phyloP scores from a whole-genome alignment of 64 coral and sea anemone genomes.

The Orbicella faveolata region DNA sequence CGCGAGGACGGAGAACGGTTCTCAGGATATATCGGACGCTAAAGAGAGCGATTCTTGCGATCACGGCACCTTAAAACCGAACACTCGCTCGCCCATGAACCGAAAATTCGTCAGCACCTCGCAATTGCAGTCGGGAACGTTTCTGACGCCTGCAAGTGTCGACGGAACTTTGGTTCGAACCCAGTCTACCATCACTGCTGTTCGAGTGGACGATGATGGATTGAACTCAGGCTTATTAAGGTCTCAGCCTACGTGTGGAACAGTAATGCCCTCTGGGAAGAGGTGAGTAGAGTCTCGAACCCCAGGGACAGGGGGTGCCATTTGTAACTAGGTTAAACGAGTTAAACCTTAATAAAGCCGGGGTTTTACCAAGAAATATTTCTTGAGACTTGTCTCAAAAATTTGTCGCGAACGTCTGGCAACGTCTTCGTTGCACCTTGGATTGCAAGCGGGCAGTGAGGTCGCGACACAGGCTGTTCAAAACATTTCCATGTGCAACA shows the following conservation, averaged over 20 bases:
- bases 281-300: slow-evolving; percentile 30
- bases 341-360: no score
- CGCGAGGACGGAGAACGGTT: slow-evolving; percentile 7
- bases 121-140: slow-evolving; percentile 60
- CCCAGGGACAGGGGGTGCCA: not conserved
- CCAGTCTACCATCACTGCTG: slow-evolving; percentile 85
- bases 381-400: no score
- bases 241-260: slow-evolving; percentile 32
- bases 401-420: no score
- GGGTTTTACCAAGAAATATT: no score
- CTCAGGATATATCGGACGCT: slow-evolving; percentile 51
- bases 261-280: slow-evolving; percentile 29
- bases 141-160: slow-evolving; percentile 8
- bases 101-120: slow-evolving; percentile 75
- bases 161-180: slow-evolving; percentile 41
- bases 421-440: no score
- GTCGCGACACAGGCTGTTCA: no score
- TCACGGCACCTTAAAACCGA: slow-evolving; percentile 58
- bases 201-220: slow-evolving; percentile 80
- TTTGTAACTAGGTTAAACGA: not conserved
- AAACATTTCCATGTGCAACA: no score
- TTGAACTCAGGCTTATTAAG: slow-evolving; percentile 24
- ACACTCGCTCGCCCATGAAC: slow-evolving; percentile 23
- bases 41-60: slow-evolving; percentile 45
- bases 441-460: no score